Conservation (phyloP, 1,140 invertebrate genomes). For the Chionoecetes opilio region DNA sequence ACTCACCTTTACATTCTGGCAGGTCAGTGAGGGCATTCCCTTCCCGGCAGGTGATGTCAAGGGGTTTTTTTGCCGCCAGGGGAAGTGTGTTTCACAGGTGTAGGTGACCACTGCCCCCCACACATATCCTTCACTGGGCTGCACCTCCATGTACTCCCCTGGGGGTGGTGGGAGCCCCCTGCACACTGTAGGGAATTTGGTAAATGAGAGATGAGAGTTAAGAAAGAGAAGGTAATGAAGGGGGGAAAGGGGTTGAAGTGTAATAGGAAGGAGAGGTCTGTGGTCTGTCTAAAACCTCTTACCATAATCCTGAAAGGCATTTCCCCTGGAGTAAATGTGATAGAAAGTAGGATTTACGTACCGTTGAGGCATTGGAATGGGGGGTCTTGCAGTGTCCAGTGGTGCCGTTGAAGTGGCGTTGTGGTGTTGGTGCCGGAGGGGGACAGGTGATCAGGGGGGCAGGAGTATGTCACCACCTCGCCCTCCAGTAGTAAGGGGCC, state of each 20-base stretch:
- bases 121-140: neutral
- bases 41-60: neutral
- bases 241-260: too few relatives aligned
- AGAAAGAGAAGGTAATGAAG: too few relatives aligned
- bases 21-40: conserved; percentile 3
- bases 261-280: too few relatives aligned
- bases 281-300: too few relatives aligned
- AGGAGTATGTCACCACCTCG: conserved; percentile 16
- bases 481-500: conserved; percentile 50
- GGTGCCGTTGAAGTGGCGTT: neutral
- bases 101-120: conserved; percentile 17
- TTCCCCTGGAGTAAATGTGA: too few relatives aligned
- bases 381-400: conserved; percentile 31
- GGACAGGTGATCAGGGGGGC: neutral
- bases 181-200: neutral
- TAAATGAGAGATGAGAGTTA: too few relatives aligned
- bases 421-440: conserved; percentile 34
- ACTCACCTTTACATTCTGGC: neutral
- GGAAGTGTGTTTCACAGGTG: neutral
- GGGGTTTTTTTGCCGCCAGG: neutral
- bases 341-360: too few relatives aligned
- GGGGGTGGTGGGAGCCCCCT: neutral
- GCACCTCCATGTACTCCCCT: neutral
- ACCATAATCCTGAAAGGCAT: too few relatives aligned
- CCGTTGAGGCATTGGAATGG: conserved; percentile 34